Percentiles rank a stretch among this genome's conserved stretches.
phyloP scores from a whole-genome alignment of 2,888 invertebrate genomes.

The Platycheirus albimanus region DNA sequence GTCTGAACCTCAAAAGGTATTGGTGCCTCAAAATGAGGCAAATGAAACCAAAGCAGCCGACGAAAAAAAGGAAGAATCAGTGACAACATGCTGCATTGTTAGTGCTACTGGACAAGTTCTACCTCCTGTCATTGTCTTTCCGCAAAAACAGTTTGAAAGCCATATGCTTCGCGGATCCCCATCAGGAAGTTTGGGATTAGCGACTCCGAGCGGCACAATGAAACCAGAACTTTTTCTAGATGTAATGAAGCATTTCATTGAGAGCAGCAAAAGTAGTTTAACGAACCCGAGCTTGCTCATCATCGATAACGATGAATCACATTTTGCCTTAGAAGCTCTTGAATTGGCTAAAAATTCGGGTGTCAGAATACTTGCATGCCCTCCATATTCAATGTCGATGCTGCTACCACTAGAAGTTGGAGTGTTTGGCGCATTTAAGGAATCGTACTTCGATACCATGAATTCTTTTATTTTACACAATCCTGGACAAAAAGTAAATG shows the following conservation, averaged over 20 bases:
- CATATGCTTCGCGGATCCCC: too few species aligned
- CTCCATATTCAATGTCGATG: conserved; percentile 81
- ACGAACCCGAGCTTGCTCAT: conserved; percentile 77
- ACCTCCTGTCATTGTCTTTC: too few species aligned
- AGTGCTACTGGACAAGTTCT: too few species aligned
- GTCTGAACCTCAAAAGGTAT: too few species aligned
- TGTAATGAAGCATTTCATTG: conserved; percentile 80
- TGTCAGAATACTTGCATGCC: conserved; percentile 80
- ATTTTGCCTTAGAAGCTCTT: conserved; percentile 68
- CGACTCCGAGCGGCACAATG: conserved; percentile 80
- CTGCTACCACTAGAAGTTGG: conserved; percentile 81
- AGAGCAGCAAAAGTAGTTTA: conserved; percentile 74
- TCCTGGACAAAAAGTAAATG: not conserved
- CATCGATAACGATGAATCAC: conserved; percentile 80
- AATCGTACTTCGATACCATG: not conserved
- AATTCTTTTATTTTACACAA: not conserved
- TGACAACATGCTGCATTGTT: too few species aligned
- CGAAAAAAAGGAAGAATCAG: too few species aligned
- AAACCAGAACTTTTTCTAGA: conserved; percentile 78
- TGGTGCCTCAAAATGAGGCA: too few species aligned
- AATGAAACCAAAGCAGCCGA: too few species aligned
- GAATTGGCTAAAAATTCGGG: conserved; percentile 79
- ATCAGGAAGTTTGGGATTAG: conserved; percentile 77
- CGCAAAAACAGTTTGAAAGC: too few species aligned
- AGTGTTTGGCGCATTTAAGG: conserved; percentile 77